Evolutionary conservation across 2,797 vertebrate genomes (phyloP).

Genomic region (Sebastolobus altivelis): DNA sequence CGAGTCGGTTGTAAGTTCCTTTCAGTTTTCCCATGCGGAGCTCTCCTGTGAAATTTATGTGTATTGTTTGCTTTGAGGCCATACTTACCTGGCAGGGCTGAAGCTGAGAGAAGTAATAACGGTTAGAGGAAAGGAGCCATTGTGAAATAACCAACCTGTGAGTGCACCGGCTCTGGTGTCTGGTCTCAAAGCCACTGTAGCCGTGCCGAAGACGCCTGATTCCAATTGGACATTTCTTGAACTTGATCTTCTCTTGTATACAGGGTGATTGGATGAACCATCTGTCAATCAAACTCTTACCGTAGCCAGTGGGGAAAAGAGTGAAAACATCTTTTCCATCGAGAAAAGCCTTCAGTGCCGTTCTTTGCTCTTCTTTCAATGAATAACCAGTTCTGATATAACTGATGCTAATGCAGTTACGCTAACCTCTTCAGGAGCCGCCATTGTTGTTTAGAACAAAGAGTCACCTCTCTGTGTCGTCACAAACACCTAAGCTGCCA

Average conservation of each 20-base stretch:
- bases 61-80: slow-evolving; percentile 61
- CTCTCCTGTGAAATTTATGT: slow-evolving; percentile 56
- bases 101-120: slow-evolving; percentile 65
- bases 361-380: too few species aligned
- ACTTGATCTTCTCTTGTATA: not conserved
- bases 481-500: too few species aligned
- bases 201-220: slow-evolving; percentile 2
- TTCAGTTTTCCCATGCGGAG: slow-evolving; percentile 30
- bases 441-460: too few species aligned
- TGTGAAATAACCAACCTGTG: slow-evolving; percentile 49
- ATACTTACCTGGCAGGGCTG: slow-evolving; percentile 36
- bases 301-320: too few species aligned
- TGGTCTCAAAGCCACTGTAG: slow-evolving; percentile 18
- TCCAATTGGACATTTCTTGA: slow-evolving; percentile 6
- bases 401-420: too few species aligned
- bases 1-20: slow-evolving; percentile 28
- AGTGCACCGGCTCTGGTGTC: slow-evolving; percentile 21
- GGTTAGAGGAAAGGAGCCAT: slow-evolving; percentile 40
- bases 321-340: too few species aligned
- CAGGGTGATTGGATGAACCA: not conserved
- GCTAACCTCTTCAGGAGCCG: too few species aligned
- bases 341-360: too few species aligned
- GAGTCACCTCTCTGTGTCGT: too few species aligned
- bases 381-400: too few species aligned
- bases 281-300: too few species aligned